These are phyloP conservation scores for Podilymbus podiceps DNA, from an alignment of 2,113 vertebrate species.

Conservation along the genomic window DNA sequence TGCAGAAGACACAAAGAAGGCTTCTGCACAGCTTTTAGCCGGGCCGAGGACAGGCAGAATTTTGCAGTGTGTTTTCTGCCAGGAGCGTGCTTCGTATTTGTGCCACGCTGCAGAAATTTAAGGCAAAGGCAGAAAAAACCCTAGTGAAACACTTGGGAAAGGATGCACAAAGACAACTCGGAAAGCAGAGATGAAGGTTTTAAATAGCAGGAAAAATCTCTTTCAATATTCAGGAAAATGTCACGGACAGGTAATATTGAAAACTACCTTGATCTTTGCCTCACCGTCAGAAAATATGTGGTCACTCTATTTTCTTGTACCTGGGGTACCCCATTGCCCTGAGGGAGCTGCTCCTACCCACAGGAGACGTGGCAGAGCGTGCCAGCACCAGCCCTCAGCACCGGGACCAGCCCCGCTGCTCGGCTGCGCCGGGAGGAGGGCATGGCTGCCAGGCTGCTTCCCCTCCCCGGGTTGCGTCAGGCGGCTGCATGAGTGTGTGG, in stretches of 20 bases:
- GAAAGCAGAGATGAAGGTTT: not conserved
- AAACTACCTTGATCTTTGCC: not conserved
- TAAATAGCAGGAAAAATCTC: not conserved
- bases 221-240: not conserved
- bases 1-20: not conserved
- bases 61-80: not conserved
- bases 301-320: not conserved
- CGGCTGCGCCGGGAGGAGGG: not conserved
- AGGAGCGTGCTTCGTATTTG: not conserved
- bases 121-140: slow-evolving; percentile 10
- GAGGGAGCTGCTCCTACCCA: not conserved
- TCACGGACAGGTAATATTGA: not conserved
- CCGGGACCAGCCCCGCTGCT: not conserved
- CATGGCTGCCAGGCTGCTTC: not conserved
- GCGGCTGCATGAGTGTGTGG: not conserved
- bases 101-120: slow-evolving; percentile 45
- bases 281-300: not conserved
- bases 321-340: not conserved
- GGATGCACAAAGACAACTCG: not conserved
- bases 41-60: not conserved
- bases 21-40: not conserved
- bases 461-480: not conserved
- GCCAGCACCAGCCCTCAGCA: not conserved
- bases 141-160: not conserved
- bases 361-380: not conserved